Base-by-base conservation (phyloP, 2,113 vertebrate species). In the Eulemur rufifrons region DNA sequence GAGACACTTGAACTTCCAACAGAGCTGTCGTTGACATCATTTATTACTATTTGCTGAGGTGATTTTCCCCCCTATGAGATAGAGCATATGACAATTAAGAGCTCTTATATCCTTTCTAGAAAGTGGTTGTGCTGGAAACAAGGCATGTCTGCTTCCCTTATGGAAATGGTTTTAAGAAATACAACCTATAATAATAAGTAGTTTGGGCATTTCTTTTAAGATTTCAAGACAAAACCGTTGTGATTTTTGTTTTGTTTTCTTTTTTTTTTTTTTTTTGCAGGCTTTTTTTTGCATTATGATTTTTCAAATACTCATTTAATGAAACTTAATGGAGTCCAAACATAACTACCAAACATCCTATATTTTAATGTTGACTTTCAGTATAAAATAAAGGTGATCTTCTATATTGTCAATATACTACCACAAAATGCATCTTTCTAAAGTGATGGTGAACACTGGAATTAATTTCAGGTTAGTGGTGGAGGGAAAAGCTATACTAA, bases 71-170 rank as follows among this genome's bases (percentile, higher is more conserved):
- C 68, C 92, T 84, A 77, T 61, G 94, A 93, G 91, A 95, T 61
- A 89, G 12, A 37, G 47, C 90, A 37, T 86, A 88, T 97, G 96
- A 94, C 97, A 97, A 92, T 98, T 96, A 96, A 39, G 13, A 80
- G 83, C 73, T 97, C 97, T 98, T 95, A 86, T 91, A 91, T 77
- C 86, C 32, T 94, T 95, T 98, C 66, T 86, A 92, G 76, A 86
- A 97, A 97, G 96, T 66, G 77, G 73, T 94, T 96, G 64, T 77
- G 86, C 96, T 98, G 91, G 69, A 95, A 98, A 97, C 1, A 45
- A 97, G 39, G 76, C 82, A 50, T 85, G 82, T 86, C 92, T 95
- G 21, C 78, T 91, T 74, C 32, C 88, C 50, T 97, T 97, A 97
- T 69, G 83, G 89, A 98, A 98, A 92, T 69, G 54, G 69, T 42